A percentile compares a stretch with the other conserved stretches of the same genome.
Evolutionary conservation across 2,888 invertebrate species (phyloP).

Genomic region (Pristionchus entomophagus): DNA sequence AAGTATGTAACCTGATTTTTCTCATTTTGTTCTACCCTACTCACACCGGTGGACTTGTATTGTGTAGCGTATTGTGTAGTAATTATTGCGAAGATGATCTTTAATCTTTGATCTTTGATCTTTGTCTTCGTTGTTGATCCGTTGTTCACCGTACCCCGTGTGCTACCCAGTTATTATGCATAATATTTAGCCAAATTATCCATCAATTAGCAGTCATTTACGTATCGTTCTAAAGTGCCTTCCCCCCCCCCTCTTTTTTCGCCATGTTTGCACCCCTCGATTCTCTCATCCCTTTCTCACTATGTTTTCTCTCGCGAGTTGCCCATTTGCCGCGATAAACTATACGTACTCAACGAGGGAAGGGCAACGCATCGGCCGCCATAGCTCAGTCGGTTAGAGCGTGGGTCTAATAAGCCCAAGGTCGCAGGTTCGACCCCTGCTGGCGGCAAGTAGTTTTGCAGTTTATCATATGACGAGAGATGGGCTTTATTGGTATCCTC

Average conservation of each 20-base stretch:
- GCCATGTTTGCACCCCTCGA: neutral
- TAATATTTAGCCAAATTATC: neutral
- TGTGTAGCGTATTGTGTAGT: neutral
- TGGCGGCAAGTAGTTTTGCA: constrained; percentile 55
- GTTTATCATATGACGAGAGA: neutral
- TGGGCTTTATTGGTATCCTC: too few relatives aligned
- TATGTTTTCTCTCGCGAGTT: constrained; percentile 1
- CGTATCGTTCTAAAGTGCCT: constrained; percentile 33
- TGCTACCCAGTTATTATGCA: neutral
- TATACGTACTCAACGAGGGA: neutral
- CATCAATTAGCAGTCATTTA: neutral
- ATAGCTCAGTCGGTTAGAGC: constrained; percentile 58
- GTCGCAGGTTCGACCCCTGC: constrained; percentile 58
- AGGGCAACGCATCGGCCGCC: constrained; percentile 45
- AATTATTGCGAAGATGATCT: neutral
- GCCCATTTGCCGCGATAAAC: constrained; percentile 6
- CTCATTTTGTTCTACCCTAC: neutral
- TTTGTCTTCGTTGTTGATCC: neutral
- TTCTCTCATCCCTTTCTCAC: neutral
- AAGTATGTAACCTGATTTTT: neutral
- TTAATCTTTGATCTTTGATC: constrained; percentile 30
- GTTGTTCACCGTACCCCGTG: constrained; percentile 29
- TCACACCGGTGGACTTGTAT: constrained; percentile 30
- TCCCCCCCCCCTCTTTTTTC: neutral
- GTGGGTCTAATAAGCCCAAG: constrained; percentile 58